Percentiles rank a stretch among this genome's conserved stretches.
These are phyloP conservation scores for Tigriopus californicus DNA, from an alignment of 2,888 invertebrate species.

Conservation along the genomic window DNA sequence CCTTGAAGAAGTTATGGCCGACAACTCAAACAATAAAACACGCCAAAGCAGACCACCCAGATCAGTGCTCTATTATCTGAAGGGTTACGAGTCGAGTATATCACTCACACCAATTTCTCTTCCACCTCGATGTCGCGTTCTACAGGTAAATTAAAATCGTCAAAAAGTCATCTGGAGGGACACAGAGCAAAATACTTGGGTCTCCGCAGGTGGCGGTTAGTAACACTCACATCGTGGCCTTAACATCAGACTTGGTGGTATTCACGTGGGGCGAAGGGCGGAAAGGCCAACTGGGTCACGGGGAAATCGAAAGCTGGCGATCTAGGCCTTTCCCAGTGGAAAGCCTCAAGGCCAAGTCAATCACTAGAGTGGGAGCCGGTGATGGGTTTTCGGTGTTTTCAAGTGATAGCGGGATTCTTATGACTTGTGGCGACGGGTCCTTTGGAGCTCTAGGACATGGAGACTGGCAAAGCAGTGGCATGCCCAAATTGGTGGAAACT, in stretches of 20 bases:
- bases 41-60: slow-evolving; percentile 21
- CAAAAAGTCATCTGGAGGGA: background rate
- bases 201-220: slow-evolving; percentile 34
- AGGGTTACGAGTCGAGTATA: slow-evolving; percentile 33
- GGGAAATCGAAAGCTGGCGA: slow-evolving; percentile 31
- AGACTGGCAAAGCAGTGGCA: slow-evolving; percentile 34
- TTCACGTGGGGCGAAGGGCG: slow-evolving; percentile 49
- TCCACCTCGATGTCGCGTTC: slow-evolving; percentile 31
- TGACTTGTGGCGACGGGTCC: slow-evolving; percentile 45
- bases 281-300: slow-evolving; percentile 44
- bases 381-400: slow-evolving; percentile 41
- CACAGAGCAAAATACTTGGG: too few species aligned
- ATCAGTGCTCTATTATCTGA: slow-evolving; percentile 39
- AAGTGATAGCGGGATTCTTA: slow-evolving; percentile 44
- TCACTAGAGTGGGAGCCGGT: slow-evolving; percentile 29
- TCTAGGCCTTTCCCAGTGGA: slow-evolving; percentile 40
- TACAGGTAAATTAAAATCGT: background rate
- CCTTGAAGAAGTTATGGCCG: too few species aligned
- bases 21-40: too few species aligned
- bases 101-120: slow-evolving; percentile 36
- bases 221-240: slow-evolving; percentile 37
- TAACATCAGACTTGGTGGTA: slow-evolving; percentile 40
- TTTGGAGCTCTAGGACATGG: slow-evolving; percentile 40
- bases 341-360: slow-evolving; percentile 39
- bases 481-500: slow-evolving; percentile 39